These are phyloP conservation scores for Tapera naevia DNA, from an alignment of 2,797 vertebrate species.

Conservation along the genomic window DNA sequence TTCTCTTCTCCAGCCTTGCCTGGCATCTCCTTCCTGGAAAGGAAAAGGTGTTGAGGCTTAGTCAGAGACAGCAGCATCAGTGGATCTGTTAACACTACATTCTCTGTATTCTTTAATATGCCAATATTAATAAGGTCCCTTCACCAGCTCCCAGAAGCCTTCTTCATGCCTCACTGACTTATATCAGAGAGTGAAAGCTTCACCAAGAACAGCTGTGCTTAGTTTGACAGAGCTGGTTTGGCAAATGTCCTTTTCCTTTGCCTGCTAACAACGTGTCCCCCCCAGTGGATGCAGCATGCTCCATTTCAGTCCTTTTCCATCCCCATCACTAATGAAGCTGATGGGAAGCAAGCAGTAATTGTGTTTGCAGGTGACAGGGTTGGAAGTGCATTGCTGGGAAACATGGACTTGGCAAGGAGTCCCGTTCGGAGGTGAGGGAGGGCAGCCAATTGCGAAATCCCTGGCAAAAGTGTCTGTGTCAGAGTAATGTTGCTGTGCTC, in stretches of 20 bases:
- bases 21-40: background rate
- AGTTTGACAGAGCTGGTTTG: background rate
- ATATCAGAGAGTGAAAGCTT: background rate
- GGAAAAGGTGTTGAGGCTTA: background rate
- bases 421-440: constrained; percentile 30
- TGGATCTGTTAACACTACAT: background rate
- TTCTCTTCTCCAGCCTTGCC: too few relatives aligned
- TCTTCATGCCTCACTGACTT: background rate
- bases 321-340: constrained; percentile 23
- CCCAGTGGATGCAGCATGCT: background rate
- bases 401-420: constrained; percentile 41
- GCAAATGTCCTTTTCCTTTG: background rate
- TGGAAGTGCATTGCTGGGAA: constrained; percentile 42
- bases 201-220: background rate
- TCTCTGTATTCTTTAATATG: background rate
- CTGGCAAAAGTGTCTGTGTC: constrained; percentile 41
- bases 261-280: background rate
- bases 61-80: background rate
- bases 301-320: constrained; percentile 20
- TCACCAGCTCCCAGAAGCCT: background rate
- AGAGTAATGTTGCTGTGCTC: background rate
- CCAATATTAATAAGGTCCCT: background rate
- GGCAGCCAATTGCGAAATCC: constrained; percentile 40
- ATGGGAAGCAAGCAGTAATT: constrained; percentile 48
- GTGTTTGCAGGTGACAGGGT: constrained; percentile 65